Conservation (phyloP, 2,797 vertebrate genomes). For the Fringilla coelebs region DNA sequence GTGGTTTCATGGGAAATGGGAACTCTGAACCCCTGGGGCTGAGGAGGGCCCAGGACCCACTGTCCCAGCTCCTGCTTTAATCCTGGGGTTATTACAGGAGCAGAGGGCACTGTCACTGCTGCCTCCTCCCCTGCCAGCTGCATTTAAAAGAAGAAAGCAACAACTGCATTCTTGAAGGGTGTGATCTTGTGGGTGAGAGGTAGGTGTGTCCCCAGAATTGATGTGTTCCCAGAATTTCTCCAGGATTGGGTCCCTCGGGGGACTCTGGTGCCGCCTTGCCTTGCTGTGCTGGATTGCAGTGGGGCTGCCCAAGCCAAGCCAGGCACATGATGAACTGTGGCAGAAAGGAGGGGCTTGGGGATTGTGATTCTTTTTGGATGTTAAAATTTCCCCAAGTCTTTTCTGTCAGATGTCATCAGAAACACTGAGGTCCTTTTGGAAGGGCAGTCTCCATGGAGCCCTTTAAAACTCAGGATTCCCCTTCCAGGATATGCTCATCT, state of each 20-base stretch:
- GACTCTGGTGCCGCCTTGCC: background rate
- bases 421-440: background rate
- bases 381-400: background rate
- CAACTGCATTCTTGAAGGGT: slow-evolving; percentile 42
- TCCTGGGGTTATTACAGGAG: slow-evolving; percentile 46
- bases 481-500: background rate
- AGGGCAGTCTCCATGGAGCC: background rate
- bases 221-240: slow-evolving; percentile 34
- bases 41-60: slow-evolving; percentile 46
- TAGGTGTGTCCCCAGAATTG: slow-evolving; percentile 38
- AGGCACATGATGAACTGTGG: fast-evolving
- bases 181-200: background rate
- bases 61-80: slow-evolving; percentile 32
- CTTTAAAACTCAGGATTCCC: background rate
- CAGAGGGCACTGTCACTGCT: background rate
- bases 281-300: fast-evolving
- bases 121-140: slow-evolving; percentile 19
- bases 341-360: background rate
- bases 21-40: slow-evolving; percentile 46
- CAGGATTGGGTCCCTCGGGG: slow-evolving; percentile 3
- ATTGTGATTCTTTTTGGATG: background rate
- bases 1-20: slow-evolving; percentile 37
- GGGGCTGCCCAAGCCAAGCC: background rate
- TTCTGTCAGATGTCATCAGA: background rate
- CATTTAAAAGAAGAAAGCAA: slow-evolving; percentile 46